Conservation (phyloP, 53 echinoderm and acorn worm species). For the Temnopleurus reevesii region DNA sequence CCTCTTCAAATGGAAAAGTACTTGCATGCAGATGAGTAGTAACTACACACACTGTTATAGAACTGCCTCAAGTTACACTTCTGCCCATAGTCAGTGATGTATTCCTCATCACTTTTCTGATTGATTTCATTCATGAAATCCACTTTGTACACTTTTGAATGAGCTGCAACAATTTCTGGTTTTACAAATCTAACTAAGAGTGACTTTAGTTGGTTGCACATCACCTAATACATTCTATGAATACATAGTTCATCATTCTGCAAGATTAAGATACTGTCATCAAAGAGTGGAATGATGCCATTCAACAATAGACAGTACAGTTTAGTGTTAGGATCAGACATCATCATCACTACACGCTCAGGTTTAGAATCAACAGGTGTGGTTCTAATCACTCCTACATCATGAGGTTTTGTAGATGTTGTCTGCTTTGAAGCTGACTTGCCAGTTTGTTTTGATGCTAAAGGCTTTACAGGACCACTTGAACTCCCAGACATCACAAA, state of each 20-base stretch:
- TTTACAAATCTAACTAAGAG: constrained; percentile 56
- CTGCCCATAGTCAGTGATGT: constrained; percentile 34
- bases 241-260: constrained; percentile 64
- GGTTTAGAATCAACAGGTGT: constrained; percentile 1
- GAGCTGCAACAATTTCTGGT: constrained; percentile 36
- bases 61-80: constrained; percentile 29
- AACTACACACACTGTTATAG: constrained; percentile 52
- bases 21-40: constrained; percentile 44
- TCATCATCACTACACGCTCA: constrained; percentile 43
- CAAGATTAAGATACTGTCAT: constrained; percentile 42
- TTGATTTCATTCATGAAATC: constrained; percentile 42
- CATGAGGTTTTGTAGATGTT: neutral
- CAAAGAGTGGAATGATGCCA: constrained; percentile 43
- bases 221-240: constrained; percentile 46
- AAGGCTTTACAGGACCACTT: too few species aligned
- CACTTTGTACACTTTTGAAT: constrained; percentile 42
- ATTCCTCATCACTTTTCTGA: constrained; percentile 61
- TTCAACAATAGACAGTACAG: constrained; percentile 35
- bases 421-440: constrained; percentile 10
- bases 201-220: constrained; percentile 47
- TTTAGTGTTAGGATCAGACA: constrained; percentile 41
- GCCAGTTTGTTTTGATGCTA: constrained; percentile 10
- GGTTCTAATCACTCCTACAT: neutral
- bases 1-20: constrained; percentile 58
- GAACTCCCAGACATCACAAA: too few species aligned